These are phyloP conservation scores for Salarias fasciatus DNA, from an alignment of 2,797 vertebrate species.

Conservation along the genomic window DNA sequence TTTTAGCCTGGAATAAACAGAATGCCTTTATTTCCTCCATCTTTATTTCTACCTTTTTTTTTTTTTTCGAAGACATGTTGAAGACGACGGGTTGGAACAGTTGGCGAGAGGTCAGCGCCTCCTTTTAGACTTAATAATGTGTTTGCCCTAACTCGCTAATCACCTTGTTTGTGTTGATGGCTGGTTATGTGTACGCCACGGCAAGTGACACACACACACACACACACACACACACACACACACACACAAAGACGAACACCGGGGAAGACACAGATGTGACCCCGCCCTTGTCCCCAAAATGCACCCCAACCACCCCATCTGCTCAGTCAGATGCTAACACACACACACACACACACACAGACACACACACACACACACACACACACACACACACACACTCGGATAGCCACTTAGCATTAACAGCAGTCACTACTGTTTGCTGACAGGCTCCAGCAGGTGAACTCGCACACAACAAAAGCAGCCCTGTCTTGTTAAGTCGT, in stretches of 20 bases:
- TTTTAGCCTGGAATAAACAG: slow-evolving; percentile 45
- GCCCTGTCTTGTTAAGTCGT: slow-evolving; percentile 28
- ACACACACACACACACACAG: slow-evolving; percentile 35
- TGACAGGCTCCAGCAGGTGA: slow-evolving; percentile 53
- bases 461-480: slow-evolving; percentile 20
- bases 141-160: slow-evolving; percentile 63
- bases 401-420: slow-evolving; percentile 28
- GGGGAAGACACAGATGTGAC: slow-evolving; percentile 73
- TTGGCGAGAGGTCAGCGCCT: slow-evolving; percentile 46
- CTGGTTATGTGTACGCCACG: slow-evolving; percentile 50
- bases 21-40: slow-evolving; percentile 8
- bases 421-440: slow-evolving; percentile 47
- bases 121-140: slow-evolving; percentile 43
- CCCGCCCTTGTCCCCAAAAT: slow-evolving; percentile 69
- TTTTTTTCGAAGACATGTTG: slow-evolving; percentile 18
- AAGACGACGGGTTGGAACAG: slow-evolving; percentile 6
- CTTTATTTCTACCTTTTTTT: not conserved
- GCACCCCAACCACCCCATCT: slow-evolving; percentile 69
- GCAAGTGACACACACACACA: slow-evolving; percentile 37
- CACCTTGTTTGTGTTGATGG: slow-evolving; percentile 66
- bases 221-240: not conserved
- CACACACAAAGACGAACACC: slow-evolving; percentile 40
- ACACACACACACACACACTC: not conserved
- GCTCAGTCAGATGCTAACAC: slow-evolving; percentile 64
- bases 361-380: slow-evolving; percentile 10